phyloP scores from a whole-genome alignment of 1,140 invertebrate genomes.

The Metopolophium dirhodum region DNA sequence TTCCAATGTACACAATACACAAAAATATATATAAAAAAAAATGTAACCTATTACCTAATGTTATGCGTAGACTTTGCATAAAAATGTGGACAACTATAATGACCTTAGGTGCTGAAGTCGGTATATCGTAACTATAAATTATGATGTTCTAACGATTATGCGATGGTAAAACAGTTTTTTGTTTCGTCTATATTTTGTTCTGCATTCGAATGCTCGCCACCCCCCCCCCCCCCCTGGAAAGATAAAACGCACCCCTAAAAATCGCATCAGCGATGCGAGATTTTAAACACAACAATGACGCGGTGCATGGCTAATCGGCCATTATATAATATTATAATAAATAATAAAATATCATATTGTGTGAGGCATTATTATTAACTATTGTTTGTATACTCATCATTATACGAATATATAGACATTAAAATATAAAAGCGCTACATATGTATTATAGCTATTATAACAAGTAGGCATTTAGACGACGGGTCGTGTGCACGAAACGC shows the following conservation, averaged over 20 bases:
- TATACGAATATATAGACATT: neutral
- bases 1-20: no score
- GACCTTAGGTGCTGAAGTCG: no score
- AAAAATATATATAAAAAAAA: no score
- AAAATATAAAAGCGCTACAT: neutral
- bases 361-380: neutral
- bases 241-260: neutral
- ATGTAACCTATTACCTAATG: no score
- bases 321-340: neutral
- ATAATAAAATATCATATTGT: neutral
- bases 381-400: neutral
- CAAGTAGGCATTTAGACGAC: neutral
- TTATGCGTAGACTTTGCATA: no score
- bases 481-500: no score
- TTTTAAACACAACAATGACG: neutral
- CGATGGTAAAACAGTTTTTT: neutral
- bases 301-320: neutral
- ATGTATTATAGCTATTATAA: neutral
- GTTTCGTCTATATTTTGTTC: neutral
- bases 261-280: neutral
- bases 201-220: neutral
- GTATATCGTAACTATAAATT: neutral
- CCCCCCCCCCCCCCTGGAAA: fast-evolving
- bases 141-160: no score
- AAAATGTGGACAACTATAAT: no score